phyloP scores from a whole-genome alignment of 2,888 invertebrate species.

The Clivina fossor region DNA sequence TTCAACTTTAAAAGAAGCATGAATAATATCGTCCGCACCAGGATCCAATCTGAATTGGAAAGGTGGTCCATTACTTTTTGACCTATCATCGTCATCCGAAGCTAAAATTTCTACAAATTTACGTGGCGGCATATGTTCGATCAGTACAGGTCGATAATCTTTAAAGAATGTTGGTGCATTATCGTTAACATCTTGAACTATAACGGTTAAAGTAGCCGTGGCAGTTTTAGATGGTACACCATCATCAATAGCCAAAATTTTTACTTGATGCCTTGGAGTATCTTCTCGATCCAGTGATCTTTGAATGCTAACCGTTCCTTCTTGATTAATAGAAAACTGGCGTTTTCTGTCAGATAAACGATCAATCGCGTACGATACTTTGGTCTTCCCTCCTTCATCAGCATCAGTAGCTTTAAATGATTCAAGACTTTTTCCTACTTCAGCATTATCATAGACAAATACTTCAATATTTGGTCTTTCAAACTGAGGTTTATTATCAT shows the following conservation, averaged over 20 bases:
- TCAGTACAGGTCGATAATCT: conserved; percentile 89
- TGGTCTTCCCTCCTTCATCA: conserved; percentile 92
- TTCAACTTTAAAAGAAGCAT: conserved; percentile 93
- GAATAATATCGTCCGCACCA: conserved; percentile 89
- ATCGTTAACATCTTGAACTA: conserved; percentile 94
- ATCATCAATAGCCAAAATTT: conserved; percentile 93
- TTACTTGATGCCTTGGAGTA: conserved; percentile 92
- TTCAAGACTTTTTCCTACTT: conserved; percentile 86
- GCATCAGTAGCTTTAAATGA: conserved; percentile 95
- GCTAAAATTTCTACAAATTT: conserved; percentile 92
- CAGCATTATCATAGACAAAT: conserved; percentile 88
- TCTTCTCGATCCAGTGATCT: conserved; percentile 91
- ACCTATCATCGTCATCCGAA: conserved; percentile 91
- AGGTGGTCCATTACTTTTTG: conserved; percentile 95
- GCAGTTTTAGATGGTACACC: conserved; percentile 92
- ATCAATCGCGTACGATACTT: conserved; percentile 89
- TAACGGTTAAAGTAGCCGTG: conserved; percentile 89
- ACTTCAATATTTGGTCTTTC: conserved; percentile 92
- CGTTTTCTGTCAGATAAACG: conserved; percentile 88
- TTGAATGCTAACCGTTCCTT: conserved; percentile 93
- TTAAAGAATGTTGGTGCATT: conserved; percentile 92
- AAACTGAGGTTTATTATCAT: conserved; percentile 96
- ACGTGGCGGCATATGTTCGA: conserved; percentile 88
- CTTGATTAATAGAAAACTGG: conserved; percentile 92
- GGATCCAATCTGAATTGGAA: conserved; percentile 93